Conservation (phyloP, 35 echinoderm and acorn worm genomes). For the Anneissia japonica region DNA sequence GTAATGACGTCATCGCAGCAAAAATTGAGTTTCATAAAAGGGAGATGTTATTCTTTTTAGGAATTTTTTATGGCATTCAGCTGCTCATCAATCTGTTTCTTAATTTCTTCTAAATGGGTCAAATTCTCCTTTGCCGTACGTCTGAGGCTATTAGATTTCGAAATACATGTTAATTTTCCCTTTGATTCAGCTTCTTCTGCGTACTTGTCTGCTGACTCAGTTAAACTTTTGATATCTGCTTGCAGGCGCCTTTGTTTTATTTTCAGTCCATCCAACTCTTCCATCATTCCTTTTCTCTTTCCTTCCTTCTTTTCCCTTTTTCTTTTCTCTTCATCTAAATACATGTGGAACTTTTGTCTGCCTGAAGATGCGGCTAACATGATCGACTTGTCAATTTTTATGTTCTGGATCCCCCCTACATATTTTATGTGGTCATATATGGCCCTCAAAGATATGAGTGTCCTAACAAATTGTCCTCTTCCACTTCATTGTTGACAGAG, state of each 20-base stretch:
- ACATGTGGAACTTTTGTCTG: not conserved
- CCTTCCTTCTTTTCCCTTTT: not conserved
- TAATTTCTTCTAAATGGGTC: not conserved
- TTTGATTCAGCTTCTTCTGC: not conserved
- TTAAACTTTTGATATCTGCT: not conserved
- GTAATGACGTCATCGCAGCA: not conserved
- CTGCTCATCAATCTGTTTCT: conserved; percentile 4
- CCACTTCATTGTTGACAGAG: not conserved
- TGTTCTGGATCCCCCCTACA: not conserved
- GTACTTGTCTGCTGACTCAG: not conserved
- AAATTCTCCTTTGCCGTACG: not conserved
- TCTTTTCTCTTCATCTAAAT: not conserved
- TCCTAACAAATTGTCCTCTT: not conserved
- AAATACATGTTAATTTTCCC: not conserved
- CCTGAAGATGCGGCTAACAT: not conserved
- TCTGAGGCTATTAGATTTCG: not conserved
- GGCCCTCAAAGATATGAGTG: not conserved
- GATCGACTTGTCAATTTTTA: not conserved
- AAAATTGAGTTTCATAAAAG: not conserved
- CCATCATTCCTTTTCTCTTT: not conserved
- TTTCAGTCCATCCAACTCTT: not conserved
- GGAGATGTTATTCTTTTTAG: not conserved
- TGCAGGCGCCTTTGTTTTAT: not conserved
- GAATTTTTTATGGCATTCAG: conserved; percentile 38
- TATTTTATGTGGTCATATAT: not conserved